Base-by-base conservation (phyloP, 2,797 vertebrate genomes). In the Kryptopterus vitreolus region DNA sequence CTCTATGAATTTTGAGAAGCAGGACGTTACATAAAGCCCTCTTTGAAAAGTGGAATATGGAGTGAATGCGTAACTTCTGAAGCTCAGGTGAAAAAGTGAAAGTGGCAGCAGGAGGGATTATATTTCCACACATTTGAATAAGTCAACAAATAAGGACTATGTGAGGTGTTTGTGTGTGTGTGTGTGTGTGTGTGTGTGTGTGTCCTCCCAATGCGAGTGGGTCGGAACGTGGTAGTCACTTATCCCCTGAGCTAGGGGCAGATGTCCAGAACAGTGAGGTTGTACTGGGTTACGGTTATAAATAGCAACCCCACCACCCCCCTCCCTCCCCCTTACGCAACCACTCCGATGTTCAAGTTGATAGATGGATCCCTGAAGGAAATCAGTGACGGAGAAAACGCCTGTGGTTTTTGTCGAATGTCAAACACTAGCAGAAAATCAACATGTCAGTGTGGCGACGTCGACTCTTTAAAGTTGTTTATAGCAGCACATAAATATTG, bases 1-100 rank as follows among this genome's bases (percentile, higher is more conserved):
- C 69, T 59, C 29, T 76, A 63, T 61, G 59, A 66, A 81, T 79
- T 77, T 83, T 80, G 31, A 69, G 48, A 69, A 83, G 66, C 62
- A 73, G 79, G 59, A 46, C 53, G 48, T 80, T 74, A 77, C 77
- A 79, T 70, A 80, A 57, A 63, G 50, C 35, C 48, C 26, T 48
- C 82, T 83, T 86, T 79, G 77, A 83, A 75, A 76, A 82, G 84
- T 85, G 80, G 84, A 85, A 82, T 82, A 82, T 78, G n/a, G n/a
- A n/a, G n/a, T n/a, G 79, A 62, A 84, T 82, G 76, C 65, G 29
- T 13, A 52, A 50, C 50, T 63, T 59, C 69, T 63, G 66, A 62
- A 82, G 81, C 53, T 76, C 33, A n/a, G 13, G 43, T 43, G 24
- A 52, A 33, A 31, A 82, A 83, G 61, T 66, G 4, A 31, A 70